phyloP scores from a whole-genome alignment of 2,113 vertebrate genomes.

The Perognathus longimembris region DNA sequence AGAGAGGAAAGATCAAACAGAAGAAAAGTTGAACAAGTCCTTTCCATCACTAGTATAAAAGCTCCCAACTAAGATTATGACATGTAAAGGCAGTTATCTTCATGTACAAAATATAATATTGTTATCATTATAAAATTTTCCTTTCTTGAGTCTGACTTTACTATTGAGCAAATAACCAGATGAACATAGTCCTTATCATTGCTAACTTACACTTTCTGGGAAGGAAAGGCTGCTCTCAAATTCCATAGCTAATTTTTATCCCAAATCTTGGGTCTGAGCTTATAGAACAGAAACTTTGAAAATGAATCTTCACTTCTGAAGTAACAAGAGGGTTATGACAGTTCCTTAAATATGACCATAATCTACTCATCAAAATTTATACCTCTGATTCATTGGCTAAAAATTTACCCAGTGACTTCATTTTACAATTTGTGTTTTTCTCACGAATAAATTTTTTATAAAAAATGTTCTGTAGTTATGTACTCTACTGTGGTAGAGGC shows the following conservation, averaged over 20 bases:
- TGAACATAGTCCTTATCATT: not conserved
- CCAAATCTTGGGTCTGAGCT: not conserved
- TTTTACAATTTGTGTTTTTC: conserved; percentile 16
- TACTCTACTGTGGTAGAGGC: not conserved
- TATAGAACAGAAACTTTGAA: not conserved
- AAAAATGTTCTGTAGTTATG: not conserved
- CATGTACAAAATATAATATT: not conserved
- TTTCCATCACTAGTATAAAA: not conserved
- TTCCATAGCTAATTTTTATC: not conserved
- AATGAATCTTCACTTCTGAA: not conserved
- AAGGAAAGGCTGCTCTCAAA: not conserved
- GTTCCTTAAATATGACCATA: not conserved
- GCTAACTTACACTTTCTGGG: not conserved
- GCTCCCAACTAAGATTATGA: not conserved
- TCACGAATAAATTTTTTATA: not conserved
- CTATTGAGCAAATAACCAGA: not conserved
- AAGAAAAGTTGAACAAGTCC: not conserved
- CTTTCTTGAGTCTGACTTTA: not conserved
- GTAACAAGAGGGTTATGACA: not conserved
- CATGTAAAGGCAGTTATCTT: not conserved
- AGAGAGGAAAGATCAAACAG: not conserved
- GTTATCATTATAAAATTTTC: not conserved
- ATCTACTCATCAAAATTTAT: not conserved
- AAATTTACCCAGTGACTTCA: not conserved
- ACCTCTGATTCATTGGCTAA: not conserved